Conservation (phyloP, 2,888 invertebrate species). For the Aricia artaxerxes region DNA sequence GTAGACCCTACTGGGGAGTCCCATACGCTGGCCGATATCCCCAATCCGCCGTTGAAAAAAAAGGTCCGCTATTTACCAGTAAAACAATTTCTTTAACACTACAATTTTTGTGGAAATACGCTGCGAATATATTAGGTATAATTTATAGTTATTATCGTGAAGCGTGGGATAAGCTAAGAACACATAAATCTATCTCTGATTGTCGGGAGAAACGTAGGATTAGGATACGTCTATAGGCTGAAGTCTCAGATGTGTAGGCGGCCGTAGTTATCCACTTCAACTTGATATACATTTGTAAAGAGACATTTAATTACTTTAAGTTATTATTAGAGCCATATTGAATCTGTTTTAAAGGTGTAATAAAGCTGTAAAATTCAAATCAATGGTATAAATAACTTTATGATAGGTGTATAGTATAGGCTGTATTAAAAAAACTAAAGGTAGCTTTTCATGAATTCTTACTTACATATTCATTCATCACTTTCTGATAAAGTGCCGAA, state of each 20-base stretch:
- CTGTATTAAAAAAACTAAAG: too few species aligned
- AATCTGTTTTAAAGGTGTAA: background rate
- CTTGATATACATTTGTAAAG: constrained; percentile 2
- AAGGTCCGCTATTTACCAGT: too few species aligned
- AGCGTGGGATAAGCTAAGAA: constrained; percentile 60
- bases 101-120: too few species aligned
- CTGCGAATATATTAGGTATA: background rate
- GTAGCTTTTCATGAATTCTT: too few species aligned
- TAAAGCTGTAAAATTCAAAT: background rate
- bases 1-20: too few species aligned
- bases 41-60: too few species aligned
- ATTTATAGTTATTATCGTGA: constrained; percentile 36
- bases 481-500: too few species aligned
- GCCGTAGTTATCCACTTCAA: constrained; percentile 49
- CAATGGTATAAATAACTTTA: background rate
- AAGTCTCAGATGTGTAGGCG: constrained; percentile 59
- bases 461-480: too few species aligned
- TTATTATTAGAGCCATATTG: background rate
- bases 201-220: constrained; percentile 61
- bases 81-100: too few species aligned
- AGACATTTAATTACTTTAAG: constrained; percentile 1
- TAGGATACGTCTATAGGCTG: constrained; percentile 44
- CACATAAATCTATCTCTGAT: constrained; percentile 66
- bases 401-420: background rate
- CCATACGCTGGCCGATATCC: too few species aligned